Conservation (phyloP, 2,888 invertebrate species). For the Dorcus hopei region DNA sequence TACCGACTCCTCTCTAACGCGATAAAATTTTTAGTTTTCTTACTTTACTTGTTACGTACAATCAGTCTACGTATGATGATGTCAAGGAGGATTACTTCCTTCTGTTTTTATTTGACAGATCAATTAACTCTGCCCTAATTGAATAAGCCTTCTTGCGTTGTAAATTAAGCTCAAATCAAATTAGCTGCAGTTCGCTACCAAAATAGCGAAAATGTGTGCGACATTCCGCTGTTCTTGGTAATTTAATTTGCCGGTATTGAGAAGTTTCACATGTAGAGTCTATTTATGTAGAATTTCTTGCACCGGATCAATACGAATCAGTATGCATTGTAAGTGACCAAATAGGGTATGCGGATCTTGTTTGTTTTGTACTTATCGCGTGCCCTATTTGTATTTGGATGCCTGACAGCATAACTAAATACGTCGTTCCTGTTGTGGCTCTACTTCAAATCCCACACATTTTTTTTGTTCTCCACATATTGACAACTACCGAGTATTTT, state of each 20-base stretch:
- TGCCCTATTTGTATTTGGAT: too few species aligned
- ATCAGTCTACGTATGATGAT: too few species aligned
- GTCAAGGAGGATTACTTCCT: too few species aligned
- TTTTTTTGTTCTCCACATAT: too few species aligned
- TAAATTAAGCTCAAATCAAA: background rate
- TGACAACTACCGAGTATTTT: too few species aligned
- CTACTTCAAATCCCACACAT: too few species aligned
- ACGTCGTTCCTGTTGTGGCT: too few species aligned
- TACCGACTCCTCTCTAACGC: background rate
- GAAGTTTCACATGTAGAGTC: background rate
- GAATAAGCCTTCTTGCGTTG: background rate
- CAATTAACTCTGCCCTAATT: background rate
- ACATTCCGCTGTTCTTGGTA: background rate
- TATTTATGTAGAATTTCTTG: background rate
- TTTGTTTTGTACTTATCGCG: too few species aligned
- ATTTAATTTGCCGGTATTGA: background rate
- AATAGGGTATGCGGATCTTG: too few species aligned
- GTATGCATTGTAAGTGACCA: constrained; percentile 1
- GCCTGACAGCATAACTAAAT: too few species aligned
- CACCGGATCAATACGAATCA: background rate
- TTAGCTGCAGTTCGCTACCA: background rate
- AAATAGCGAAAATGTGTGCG: background rate
- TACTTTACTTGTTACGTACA: background rate
- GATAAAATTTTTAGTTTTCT: background rate
- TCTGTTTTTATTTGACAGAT: too few species aligned